These are phyloP conservation scores for Philantomba maxwellii DNA, from an alignment of 2,113 vertebrate genomes.

Conservation along the genomic window DNA sequence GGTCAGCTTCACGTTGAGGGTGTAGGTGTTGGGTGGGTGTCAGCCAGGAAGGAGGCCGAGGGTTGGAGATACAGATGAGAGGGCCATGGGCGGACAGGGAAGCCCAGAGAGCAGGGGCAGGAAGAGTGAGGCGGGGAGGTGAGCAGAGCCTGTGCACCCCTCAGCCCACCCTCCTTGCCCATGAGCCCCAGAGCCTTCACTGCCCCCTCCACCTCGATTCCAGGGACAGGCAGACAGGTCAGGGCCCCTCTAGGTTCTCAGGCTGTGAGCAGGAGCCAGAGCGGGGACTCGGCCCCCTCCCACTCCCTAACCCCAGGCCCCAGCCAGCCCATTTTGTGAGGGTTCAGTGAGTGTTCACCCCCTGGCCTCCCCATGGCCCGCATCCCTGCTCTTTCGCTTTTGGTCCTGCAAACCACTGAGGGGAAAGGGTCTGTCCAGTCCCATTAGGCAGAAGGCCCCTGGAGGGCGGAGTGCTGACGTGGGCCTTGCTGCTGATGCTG, in stretches of 20 bases:
- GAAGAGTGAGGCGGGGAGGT: no score
- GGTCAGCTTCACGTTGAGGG: background rate
- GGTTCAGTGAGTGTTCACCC: background rate
- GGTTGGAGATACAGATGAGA: background rate
- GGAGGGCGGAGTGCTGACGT: conserved; percentile 19
- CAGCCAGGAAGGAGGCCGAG: background rate
- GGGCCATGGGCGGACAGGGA: background rate
- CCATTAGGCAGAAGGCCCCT: conserved; percentile 55
- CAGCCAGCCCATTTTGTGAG: background rate
- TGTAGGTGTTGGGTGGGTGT: background rate
- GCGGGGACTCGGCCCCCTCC: background rate
- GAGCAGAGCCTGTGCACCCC: background rate
- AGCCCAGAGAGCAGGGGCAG: background rate
- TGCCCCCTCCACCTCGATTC: background rate
- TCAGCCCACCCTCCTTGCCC: background rate
- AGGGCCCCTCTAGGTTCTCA: background rate
- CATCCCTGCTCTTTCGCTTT: background rate
- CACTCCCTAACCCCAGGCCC: background rate
- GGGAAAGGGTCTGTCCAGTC: conserved; percentile 36
- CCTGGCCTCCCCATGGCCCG: background rate
- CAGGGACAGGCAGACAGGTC: background rate
- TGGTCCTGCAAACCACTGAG: background rate
- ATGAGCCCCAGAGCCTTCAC: background rate
- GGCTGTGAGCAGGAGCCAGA: background rate
- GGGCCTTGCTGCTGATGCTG: background rate